Evolutionary conservation across 2,113 vertebrate species (phyloP).

Genomic region (Romanogobio albipinnatus): DNA sequence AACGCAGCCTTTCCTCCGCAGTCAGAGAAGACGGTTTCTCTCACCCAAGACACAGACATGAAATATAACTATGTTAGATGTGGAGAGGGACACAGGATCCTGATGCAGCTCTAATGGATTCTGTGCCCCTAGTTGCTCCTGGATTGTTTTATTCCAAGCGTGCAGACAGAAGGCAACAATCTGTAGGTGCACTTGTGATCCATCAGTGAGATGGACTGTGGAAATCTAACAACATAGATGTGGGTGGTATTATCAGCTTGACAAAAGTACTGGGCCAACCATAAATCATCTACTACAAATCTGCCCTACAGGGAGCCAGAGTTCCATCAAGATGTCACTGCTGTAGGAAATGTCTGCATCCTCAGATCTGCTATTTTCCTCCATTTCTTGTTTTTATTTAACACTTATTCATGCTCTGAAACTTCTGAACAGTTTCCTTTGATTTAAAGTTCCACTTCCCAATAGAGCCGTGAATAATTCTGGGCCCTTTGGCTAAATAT

Average conservation of each 20-base stretch:
- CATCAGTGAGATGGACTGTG: constrained; percentile 45
- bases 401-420: background rate
- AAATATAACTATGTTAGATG: constrained; percentile 37
- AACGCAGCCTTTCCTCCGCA: background rate
- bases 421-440: background rate
- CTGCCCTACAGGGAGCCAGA: constrained; percentile 37
- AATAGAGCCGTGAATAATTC: background rate
- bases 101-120: constrained; percentile 22
- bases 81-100: constrained; percentile 24
- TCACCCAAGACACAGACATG: constrained; percentile 16
- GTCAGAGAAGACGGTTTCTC: background rate
- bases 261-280: constrained; percentile 30
- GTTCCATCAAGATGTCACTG: constrained; percentile 16
- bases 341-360: constrained; percentile 20
- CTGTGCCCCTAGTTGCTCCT: constrained; percentile 17
- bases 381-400: constrained; percentile 19
- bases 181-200: constrained; percentile 36
- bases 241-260: constrained; percentile 44
- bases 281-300: constrained; percentile 42
- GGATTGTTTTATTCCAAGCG: constrained; percentile 42
- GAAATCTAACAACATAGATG: constrained; percentile 40
- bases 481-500: background rate
- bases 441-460: background rate
- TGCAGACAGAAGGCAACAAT: constrained; percentile 12
- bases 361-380: background rate